These are phyloP conservation scores for Cyaniris semiargus DNA, from an alignment of 2,888 invertebrate species.

Conservation along the genomic window DNA sequence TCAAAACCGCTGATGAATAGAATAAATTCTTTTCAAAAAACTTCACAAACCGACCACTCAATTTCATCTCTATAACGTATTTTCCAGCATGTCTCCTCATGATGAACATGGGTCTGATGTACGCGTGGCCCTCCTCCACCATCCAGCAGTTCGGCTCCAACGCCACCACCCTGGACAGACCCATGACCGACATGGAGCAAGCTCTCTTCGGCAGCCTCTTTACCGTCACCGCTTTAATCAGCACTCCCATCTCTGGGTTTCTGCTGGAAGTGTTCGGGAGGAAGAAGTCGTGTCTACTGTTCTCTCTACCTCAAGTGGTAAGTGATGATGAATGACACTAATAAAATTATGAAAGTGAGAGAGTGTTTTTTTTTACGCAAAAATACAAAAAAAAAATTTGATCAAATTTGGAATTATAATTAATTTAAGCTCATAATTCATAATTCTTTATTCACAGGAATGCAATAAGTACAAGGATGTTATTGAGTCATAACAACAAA, in stretches of 20 bases:
- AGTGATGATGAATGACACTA: slow-evolving; percentile 2
- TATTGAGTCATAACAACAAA: too few species aligned
- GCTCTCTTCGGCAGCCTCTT: slow-evolving; percentile 53
- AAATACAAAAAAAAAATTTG: too few species aligned
- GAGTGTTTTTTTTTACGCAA: too few species aligned
- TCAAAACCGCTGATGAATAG: too few species aligned
- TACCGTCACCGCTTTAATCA: slow-evolving; percentile 48
- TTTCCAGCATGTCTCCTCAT: slow-evolving; percentile 58
- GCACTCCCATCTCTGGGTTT: slow-evolving; percentile 49
- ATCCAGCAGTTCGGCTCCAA: slow-evolving; percentile 54
- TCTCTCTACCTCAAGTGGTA: slow-evolving; percentile 42
- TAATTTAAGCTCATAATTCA: too few species aligned
- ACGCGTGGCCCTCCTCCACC: slow-evolving; percentile 63
- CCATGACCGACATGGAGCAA: slow-evolving; percentile 50
- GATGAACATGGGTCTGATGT: slow-evolving; percentile 54
- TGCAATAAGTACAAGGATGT: too few species aligned
- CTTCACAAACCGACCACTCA: too few species aligned
- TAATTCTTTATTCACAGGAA: too few species aligned
- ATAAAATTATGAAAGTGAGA: too few species aligned
- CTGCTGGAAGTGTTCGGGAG: slow-evolving; percentile 53
- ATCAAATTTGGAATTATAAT: too few species aligned
- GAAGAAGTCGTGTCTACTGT: slow-evolving; percentile 47
- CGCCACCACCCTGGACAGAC: slow-evolving; percentile 50
- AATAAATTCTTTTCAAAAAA: too few species aligned
- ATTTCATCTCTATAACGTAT: too few species aligned